These are phyloP conservation scores for Ophraella communa DNA, from an alignment of 2,888 invertebrate genomes.

Conservation along the genomic window DNA sequence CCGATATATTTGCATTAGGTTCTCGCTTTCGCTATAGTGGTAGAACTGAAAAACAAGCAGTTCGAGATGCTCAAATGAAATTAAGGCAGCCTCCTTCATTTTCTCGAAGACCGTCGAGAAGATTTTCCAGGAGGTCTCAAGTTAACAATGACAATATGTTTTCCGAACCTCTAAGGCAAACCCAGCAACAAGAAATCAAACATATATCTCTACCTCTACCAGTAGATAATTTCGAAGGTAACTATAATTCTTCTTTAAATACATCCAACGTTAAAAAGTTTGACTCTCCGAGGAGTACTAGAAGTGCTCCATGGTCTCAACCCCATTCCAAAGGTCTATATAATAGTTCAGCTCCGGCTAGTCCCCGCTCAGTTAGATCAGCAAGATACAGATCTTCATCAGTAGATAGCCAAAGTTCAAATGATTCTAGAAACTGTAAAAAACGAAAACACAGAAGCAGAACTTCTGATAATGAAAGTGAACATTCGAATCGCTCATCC, in stretches of 20 bases:
- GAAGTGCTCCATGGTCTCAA: constrained; percentile 82
- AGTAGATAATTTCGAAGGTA: constrained; percentile 61
- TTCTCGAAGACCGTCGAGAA: constrained; percentile 68
- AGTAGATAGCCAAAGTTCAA: constrained; percentile 89
- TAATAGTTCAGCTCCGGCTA: constrained; percentile 64
- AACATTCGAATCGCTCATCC: constrained; percentile 84
- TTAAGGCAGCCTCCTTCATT: constrained; percentile 65
- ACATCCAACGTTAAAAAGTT: constrained; percentile 56
- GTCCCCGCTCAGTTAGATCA: constrained; percentile 83
- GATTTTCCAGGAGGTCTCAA: constrained; percentile 69
- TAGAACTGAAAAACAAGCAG: constrained; percentile 68
- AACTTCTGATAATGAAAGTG: constrained; percentile 90
- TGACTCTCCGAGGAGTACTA: constrained; percentile 80
- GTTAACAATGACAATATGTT: constrained; percentile 59
- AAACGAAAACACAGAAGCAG: constrained; percentile 81
- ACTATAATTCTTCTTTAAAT: constrained; percentile 31
- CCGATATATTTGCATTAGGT: constrained; percentile 79
- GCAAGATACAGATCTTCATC: constrained; percentile 77
- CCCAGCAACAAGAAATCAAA: constrained; percentile 58
- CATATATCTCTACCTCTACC: constrained; percentile 66
- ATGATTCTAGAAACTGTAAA: constrained; percentile 80
- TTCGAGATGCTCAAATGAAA: constrained; percentile 61
- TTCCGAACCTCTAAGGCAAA: constrained; percentile 34
- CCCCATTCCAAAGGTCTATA: constrained; percentile 77
- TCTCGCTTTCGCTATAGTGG: constrained; percentile 77